Percentiles rank a stretch among this genome's conserved stretches.
Evolutionary conservation across 1,140 invertebrate species (phyloP).

Genomic region (Drosophila melanica): DNA sequence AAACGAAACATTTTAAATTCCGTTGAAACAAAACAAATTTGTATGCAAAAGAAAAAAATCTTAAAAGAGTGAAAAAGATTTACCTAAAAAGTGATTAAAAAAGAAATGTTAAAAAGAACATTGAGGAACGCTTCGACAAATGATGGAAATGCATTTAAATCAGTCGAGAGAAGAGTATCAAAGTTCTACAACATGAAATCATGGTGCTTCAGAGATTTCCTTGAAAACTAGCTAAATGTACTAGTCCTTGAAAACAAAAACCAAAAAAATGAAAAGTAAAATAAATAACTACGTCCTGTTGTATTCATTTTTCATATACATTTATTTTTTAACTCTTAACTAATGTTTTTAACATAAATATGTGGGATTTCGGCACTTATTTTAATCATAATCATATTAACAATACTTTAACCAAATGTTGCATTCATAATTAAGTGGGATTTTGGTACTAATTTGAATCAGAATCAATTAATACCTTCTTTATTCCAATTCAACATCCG

Average conservation of each 20-base stretch:
- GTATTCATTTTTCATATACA: background rate
- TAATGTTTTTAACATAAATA: background rate
- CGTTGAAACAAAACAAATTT: conserved; percentile 1
- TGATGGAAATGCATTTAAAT: conserved; percentile 32
- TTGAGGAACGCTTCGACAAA: conserved; percentile 21
- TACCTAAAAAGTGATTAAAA: conserved; percentile 18
- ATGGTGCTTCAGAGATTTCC: conserved; percentile 70
- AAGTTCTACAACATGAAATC: conserved; percentile 45
- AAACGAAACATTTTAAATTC: conserved; percentile 11
- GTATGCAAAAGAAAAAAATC: conserved; percentile 29
- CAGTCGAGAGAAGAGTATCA: conserved; percentile 1
- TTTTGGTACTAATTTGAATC: too few relatives aligned
- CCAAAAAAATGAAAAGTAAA: background rate
- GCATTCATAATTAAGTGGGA: too few relatives aligned
- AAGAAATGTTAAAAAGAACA: conserved; percentile 10
- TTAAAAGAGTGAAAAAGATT: conserved; percentile 26
- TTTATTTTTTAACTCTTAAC: background rate
- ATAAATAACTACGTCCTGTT: conserved; percentile 9
- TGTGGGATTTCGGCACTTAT: conserved; percentile 1
- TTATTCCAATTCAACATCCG: background rate
- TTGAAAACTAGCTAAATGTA: conserved; percentile 38
- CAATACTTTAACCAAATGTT: background rate
- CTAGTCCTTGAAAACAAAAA: conserved; percentile 18
- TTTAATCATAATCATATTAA: conserved; percentile 9
- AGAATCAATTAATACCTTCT: too few relatives aligned